These are phyloP conservation scores for Apeira syringaria DNA, from an alignment of 2,888 invertebrate species.

Conservation along the genomic window DNA sequence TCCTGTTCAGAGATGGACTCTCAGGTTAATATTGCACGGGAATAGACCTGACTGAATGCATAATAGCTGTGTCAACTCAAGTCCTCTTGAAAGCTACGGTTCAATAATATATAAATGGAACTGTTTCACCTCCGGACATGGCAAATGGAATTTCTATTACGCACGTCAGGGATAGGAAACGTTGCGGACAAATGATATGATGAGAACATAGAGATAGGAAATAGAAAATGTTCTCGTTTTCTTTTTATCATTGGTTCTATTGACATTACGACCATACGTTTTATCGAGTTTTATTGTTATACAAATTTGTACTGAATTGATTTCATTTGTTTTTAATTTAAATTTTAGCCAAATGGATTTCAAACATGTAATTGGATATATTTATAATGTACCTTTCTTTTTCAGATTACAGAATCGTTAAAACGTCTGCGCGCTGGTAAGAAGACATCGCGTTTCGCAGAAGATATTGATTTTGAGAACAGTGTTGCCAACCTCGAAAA, in stretches of 20 bases:
- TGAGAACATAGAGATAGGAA: slow-evolving; percentile 10
- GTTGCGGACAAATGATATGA: slow-evolving; percentile 19
- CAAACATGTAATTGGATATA: no score
- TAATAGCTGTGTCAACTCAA: neutral
- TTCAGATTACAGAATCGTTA: slow-evolving; percentile 84
- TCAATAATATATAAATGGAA: slow-evolving; percentile 8
- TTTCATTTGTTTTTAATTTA: no score
- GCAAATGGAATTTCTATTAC: slow-evolving; percentile 11
- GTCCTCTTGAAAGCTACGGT: neutral
- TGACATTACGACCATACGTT: neutral
- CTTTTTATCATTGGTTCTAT: neutral
- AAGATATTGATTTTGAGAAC: slow-evolving; percentile 86
- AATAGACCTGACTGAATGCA: neutral
- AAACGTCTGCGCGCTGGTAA: slow-evolving; percentile 85
- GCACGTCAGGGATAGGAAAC: slow-evolving; percentile 6
- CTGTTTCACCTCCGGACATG: slow-evolving; percentile 5
- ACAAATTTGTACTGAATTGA: no score
- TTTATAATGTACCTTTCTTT: no score
- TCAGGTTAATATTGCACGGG: neutral
- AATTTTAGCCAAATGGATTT: no score
- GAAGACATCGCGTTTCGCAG: slow-evolving; percentile 82
- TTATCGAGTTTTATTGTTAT: neutral
- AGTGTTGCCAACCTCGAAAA: slow-evolving; percentile 82
- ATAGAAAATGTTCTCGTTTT: slow-evolving; percentile 6
- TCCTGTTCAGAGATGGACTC: neutral